Evolutionary conservation across 2,888 invertebrate species (phyloP).

Genomic region (Hydroisotoma schaefferi): DNA sequence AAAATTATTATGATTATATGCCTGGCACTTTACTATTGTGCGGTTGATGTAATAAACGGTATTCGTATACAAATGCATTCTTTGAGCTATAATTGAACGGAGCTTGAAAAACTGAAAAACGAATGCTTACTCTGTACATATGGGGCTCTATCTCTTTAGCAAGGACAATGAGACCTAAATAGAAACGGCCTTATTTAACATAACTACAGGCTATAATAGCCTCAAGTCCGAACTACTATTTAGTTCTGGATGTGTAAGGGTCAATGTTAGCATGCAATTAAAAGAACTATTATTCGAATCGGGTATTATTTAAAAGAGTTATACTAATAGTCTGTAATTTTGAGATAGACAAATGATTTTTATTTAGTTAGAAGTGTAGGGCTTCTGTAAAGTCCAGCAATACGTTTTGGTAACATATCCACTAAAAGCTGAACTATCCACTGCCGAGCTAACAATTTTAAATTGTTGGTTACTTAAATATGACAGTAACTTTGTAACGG

Average conservation of each 20-base stretch:
- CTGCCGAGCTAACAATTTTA: conserved; percentile 9
- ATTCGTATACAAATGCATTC: too few species aligned
- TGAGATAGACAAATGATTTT: neutral
- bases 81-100: too few species aligned
- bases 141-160: too few species aligned
- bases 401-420: conserved; percentile 20
- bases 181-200: too few species aligned
- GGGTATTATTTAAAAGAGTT: too few species aligned
- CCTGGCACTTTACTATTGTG: too few species aligned
- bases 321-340: neutral
- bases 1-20: too few species aligned
- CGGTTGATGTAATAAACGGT: too few species aligned
- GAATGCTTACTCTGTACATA: too few species aligned
- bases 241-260: neutral
- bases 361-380: neutral
- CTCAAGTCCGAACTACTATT: neutral
- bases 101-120: too few species aligned
- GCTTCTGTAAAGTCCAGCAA: conserved; percentile 19
- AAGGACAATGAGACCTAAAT: too few species aligned
- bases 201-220: neutral
- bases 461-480: conserved; percentile 2
- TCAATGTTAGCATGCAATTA: too few species aligned
- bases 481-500: conserved; percentile 9
- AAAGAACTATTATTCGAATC: neutral
- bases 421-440: conserved; percentile 9